Evolutionary conservation across 2,113 vertebrate genomes (phyloP).

Genomic region (Cricetomys ansorgei): DNA sequence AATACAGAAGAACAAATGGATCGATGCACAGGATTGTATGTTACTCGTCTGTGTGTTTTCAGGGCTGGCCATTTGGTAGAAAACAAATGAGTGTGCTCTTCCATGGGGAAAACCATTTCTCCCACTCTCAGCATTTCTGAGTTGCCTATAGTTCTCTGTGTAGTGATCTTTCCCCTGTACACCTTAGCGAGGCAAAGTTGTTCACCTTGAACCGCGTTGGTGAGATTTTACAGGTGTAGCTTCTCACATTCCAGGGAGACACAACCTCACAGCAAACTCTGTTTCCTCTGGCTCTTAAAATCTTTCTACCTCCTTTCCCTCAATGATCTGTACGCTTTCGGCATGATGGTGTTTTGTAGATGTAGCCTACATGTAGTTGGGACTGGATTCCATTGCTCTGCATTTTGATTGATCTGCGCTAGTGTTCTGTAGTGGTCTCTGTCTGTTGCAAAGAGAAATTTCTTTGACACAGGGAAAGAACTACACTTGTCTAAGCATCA

Average conservation of each 20-base stretch:
- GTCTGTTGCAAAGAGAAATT: not conserved
- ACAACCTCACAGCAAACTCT: not conserved
- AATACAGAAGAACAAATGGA: not conserved
- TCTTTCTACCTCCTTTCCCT: no score
- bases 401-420: not conserved
- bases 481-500: not conserved
- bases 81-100: not conserved
- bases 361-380: no score
- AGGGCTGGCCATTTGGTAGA: not conserved
- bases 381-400: not conserved
- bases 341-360: not conserved
- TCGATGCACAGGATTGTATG: not conserved
- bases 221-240: not conserved
- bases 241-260: not conserved
- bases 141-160: no score
- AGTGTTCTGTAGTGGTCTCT: not conserved
- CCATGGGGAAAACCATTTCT: no score
- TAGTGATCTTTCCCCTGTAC: no score
- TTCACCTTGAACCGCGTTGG: no score
- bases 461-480: not conserved
- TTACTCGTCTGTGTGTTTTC: not conserved
- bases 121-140: no score
- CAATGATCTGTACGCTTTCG: not conserved
- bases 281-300: no score
- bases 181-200: no score